A percentile compares a stretch with the other conserved stretches of the same genome.
Conservation (phyloP, 2,797 vertebrate genomes). For the Buphagus erythrorhynchus region DNA sequence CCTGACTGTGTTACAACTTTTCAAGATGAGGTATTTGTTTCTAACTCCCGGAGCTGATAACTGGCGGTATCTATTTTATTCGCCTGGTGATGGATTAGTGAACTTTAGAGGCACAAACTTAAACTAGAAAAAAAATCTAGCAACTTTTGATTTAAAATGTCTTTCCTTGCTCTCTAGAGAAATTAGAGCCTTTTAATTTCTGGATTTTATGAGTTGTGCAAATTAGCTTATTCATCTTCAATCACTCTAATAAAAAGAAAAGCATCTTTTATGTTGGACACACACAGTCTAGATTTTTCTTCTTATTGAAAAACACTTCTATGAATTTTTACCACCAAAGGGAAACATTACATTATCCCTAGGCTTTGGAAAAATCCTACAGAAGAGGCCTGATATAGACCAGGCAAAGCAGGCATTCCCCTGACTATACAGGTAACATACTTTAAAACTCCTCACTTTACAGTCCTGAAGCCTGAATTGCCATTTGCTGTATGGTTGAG, state of each 20-base stretch:
- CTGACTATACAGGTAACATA: background rate
- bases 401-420: background rate
- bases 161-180: background rate
- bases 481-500: background rate
- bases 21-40: background rate
- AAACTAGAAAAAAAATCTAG: background rate
- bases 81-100: background rate
- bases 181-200: background rate
- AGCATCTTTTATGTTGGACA: background rate
- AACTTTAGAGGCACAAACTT: background rate
- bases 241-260: background rate
- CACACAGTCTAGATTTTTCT: background rate
- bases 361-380: background rate
- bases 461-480: background rate
- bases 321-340: background rate
- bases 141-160: background rate
- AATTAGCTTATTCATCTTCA: background rate
- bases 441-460: background rate
- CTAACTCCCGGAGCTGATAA: background rate
- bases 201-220: background rate
- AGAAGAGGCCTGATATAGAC: background rate
- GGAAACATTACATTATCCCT: background rate
- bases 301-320: background rate
- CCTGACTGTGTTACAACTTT: background rate
- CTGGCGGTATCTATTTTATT: background rate